Base-by-base conservation (phyloP, 2,888 invertebrate genomes). In the Diarsia rubi region DNA sequence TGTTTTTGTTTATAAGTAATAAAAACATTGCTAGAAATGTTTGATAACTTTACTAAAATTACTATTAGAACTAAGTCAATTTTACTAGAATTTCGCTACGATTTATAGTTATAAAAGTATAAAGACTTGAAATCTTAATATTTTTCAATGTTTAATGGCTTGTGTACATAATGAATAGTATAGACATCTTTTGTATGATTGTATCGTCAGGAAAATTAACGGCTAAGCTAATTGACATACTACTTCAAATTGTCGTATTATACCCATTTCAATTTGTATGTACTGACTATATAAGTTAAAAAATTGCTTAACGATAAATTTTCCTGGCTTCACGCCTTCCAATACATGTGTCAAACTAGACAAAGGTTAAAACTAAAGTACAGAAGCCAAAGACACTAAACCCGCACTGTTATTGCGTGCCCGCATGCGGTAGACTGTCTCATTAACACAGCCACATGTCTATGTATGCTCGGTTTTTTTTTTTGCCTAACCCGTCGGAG, bases 21-120 rank as follows among this genome's bases (percentile, higher is more conserved):
- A 59, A 59, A 68, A 47, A 42, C n/a, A 3, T 27, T 19, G 16
- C 27, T 52, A 72, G 27, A 45, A 8, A n/a, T 69, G 24, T 80
- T 69, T 57, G n/a, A 52, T 37, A 60, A 76, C n/a, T 81, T 75
- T 76, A 65, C 31, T 68, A 59, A 76, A 69, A 27, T 52, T 37
- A 57, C 4, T 54, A 47, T 45, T 37, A 59, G 44, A 62, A 44
- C 45, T 81, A 69, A 62, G 47, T 57, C 37, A 49, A 57, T 47
- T 76, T 70, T 68, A 57, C 31, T 62, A 69, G 24, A 78, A 52
- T 73, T 83, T 83, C 24, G 44, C 62, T 79, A 62, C 49, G 45
- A 16, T 69, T 60, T 69, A 21, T 54, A 54, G 37, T 57, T 60
- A 21, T 11, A 67, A 42, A 47, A 69, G 57, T 66, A 73, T 78